Conservation (phyloP, 2,888 invertebrate species). For the Rhopalosiphum nymphaeae region DNA sequence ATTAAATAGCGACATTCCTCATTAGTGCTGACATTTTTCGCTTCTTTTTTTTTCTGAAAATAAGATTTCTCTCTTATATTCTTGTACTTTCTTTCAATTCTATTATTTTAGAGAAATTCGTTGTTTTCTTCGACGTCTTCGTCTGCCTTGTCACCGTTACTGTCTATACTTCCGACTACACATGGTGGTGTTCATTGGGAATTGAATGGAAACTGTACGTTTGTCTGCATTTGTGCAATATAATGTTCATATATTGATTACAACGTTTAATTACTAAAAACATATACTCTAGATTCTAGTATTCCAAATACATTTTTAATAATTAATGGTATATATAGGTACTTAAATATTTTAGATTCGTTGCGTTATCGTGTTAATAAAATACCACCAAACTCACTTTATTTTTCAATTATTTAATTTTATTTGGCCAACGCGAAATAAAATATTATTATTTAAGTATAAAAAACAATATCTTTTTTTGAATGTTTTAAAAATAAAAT, state of each 20-base stretch:
- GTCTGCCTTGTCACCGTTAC: background rate
- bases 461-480: background rate
- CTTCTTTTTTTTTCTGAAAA: background rate
- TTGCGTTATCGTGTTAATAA: background rate
- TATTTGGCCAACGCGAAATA: background rate
- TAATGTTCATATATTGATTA: background rate
- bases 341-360: background rate
- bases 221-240: background rate
- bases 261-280: background rate
- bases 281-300: background rate
- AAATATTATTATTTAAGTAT: background rate
- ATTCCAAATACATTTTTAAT: background rate
- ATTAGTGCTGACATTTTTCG: constrained; percentile 41
- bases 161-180: background rate
- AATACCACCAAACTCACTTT: background rate
- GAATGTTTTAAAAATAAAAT: background rate
- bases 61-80: constrained; percentile 33
- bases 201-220: background rate
- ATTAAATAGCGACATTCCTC: constrained; percentile 51
- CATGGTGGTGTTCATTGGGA: background rate
- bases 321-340: background rate
- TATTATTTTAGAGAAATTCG: background rate
- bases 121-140: background rate
- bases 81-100: background rate
- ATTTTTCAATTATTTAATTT: background rate